These are phyloP conservation scores for Prunella fulvescens DNA, from an alignment of 2,113 vertebrate species.

Conservation along the genomic window DNA sequence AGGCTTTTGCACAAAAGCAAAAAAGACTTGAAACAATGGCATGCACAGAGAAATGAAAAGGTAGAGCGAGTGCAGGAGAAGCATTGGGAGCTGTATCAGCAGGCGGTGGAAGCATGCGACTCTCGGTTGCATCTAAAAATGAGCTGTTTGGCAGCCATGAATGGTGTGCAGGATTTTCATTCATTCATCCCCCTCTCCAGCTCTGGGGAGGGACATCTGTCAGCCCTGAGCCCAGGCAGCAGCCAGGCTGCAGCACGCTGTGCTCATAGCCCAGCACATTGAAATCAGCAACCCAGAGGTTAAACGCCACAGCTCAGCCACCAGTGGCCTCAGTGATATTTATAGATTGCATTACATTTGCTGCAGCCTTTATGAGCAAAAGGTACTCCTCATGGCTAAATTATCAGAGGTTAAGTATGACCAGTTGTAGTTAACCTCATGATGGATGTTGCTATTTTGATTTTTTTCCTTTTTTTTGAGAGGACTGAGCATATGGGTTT, in stretches of 20 bases:
- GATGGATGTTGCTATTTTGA: neutral
- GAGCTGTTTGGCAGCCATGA: neutral
- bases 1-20: neutral
- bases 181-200: neutral
- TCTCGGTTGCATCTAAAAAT: neutral
- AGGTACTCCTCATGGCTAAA: neutral
- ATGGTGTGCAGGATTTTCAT: conserved; percentile 9
- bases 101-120: neutral
- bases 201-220: conserved; percentile 40
- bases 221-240: neutral
- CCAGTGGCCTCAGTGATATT: neutral
- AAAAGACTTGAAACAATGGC: neutral
- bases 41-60: neutral
- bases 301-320: neutral
- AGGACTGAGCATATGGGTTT: neutral
- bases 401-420: neutral
- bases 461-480: neutral
- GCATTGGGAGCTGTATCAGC: neutral
- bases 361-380: neutral
- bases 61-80: neutral
- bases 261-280: neutral
- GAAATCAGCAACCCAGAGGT: conserved; percentile 25
- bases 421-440: neutral
- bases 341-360: conserved; percentile 28
- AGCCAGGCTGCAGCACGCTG: neutral